Conservation (phyloP, 92 coral and sea anemone genomes). For the Pocillopora meandrina region DNA sequence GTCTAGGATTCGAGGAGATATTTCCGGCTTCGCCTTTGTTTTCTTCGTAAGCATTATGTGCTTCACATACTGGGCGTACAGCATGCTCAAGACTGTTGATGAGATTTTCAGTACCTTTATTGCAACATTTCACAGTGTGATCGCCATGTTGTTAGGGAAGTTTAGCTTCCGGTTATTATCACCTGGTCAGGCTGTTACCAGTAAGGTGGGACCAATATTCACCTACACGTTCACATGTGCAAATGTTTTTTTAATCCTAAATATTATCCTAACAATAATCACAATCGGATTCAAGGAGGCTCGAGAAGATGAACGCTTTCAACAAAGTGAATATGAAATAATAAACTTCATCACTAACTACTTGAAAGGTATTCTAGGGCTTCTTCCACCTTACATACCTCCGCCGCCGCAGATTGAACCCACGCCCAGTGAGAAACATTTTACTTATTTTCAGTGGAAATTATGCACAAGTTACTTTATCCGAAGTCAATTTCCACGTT, state of each 20-base stretch:
- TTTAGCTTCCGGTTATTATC: slow-evolving; percentile 54
- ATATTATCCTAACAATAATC: slow-evolving; percentile 64
- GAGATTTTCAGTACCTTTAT: slow-evolving; percentile 57
- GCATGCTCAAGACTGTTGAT: slow-evolving; percentile 39
- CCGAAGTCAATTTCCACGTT: slow-evolving; percentile 47
- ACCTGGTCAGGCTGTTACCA: slow-evolving; percentile 44
- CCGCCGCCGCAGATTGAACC: slow-evolving; percentile 59
- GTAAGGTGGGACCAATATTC: slow-evolving; percentile 52
- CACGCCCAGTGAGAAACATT: slow-evolving; percentile 24
- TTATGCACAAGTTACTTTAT: slow-evolving; percentile 56
- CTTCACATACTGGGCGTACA: slow-evolving; percentile 58
- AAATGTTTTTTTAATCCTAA: slow-evolving; percentile 59
- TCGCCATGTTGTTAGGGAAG: slow-evolving; percentile 61
- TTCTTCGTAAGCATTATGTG: slow-evolving; percentile 52
- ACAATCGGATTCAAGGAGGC: slow-evolving; percentile 60
- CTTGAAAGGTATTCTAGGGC: slow-evolving; percentile 50
- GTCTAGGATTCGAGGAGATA: slow-evolving; percentile 40
- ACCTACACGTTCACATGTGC: slow-evolving; percentile 59
- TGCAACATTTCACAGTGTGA: slow-evolving; percentile 48
- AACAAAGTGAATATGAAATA: slow-evolving; percentile 65
- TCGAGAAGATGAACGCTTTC: slow-evolving; percentile 53
- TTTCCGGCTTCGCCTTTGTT: slow-evolving; percentile 51
- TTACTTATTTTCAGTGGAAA: slow-evolving; percentile 60
- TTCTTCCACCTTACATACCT: slow-evolving; percentile 69
- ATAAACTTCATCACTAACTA: slow-evolving; percentile 39